Conservation (phyloP, 2,113 vertebrate species). For the Porphyrio hochstetteri region DNA sequence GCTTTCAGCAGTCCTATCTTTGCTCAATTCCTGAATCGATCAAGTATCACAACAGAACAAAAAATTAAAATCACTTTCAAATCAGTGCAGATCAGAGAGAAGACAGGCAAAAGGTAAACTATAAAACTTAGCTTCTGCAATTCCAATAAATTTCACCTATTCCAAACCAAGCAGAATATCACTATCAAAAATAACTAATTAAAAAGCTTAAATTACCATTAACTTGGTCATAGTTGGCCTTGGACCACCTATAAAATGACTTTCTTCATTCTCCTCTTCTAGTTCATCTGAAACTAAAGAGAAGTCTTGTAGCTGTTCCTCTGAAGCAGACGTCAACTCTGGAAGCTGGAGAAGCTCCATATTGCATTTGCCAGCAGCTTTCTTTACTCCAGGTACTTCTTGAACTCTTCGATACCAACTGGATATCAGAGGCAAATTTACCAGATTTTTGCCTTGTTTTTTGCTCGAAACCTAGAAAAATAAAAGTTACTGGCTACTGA, state of each 20-base stretch:
- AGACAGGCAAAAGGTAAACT: neutral
- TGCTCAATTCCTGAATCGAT: neutral
- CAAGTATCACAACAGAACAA: neutral
- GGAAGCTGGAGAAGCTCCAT: constrained; percentile 76
- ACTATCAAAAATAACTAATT: neutral
- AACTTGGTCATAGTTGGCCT: constrained; percentile 95
- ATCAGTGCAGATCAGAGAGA: neutral
- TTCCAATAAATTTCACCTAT: neutral
- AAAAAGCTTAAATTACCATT: constrained; percentile 79
- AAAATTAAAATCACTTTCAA: neutral
- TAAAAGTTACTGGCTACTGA: neutral
- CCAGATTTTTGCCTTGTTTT: constrained; percentile 58
- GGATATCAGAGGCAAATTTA: constrained; percentile 82
- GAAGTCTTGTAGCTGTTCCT: neutral
- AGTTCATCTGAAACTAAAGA: constrained; percentile 24
- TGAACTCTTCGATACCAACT: constrained; percentile 88
- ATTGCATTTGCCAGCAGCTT: constrained; percentile 82
- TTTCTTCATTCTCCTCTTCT: constrained; percentile 66
- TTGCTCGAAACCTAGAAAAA: constrained; percentile 76
- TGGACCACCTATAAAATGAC: constrained; percentile 88
- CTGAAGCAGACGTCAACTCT: neutral
- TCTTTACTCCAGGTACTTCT: constrained; percentile 84
- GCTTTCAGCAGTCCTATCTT: neutral
- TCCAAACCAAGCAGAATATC: neutral
- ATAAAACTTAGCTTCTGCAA: neutral